Evolutionary conservation across 2,113 vertebrate species (phyloP).

Genomic region (Chionis minor): DNA sequence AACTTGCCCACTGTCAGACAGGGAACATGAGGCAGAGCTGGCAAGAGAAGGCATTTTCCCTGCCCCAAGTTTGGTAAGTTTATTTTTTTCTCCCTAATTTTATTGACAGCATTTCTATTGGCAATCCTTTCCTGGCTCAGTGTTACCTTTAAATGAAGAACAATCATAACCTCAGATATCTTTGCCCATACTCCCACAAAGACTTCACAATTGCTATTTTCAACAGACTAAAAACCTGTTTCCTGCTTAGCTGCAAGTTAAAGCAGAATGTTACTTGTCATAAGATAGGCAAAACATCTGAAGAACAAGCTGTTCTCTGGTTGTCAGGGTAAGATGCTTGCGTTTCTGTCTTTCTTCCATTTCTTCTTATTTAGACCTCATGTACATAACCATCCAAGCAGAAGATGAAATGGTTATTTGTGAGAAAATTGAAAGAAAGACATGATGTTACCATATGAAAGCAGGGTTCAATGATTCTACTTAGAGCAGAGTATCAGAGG

Average conservation of each 20-base stretch:
- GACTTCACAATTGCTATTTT: background rate
- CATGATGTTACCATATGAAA: background rate
- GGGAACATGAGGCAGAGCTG: background rate
- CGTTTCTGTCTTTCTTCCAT: background rate
- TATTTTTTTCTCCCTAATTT: background rate
- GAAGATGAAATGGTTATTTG: background rate
- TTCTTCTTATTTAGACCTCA: conserved; percentile 13
- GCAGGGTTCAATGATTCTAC: background rate
- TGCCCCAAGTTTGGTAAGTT: background rate
- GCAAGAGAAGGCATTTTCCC: background rate
- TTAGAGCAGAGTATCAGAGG: background rate
- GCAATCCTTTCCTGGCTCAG: background rate
- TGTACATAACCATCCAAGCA: background rate
- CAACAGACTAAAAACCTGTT: background rate
- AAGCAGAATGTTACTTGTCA: background rate
- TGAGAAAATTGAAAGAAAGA: background rate
- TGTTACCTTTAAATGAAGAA: background rate
- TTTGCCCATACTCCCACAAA: background rate
- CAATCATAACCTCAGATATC: background rate
- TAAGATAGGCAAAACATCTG: background rate
- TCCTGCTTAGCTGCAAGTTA: background rate
- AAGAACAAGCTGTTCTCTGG: background rate
- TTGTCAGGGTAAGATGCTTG: background rate
- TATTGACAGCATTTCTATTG: background rate
- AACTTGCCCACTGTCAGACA: background rate